phyloP scores from a whole-genome alignment of 2,113 vertebrate species.

The Fulica atra region DNA sequence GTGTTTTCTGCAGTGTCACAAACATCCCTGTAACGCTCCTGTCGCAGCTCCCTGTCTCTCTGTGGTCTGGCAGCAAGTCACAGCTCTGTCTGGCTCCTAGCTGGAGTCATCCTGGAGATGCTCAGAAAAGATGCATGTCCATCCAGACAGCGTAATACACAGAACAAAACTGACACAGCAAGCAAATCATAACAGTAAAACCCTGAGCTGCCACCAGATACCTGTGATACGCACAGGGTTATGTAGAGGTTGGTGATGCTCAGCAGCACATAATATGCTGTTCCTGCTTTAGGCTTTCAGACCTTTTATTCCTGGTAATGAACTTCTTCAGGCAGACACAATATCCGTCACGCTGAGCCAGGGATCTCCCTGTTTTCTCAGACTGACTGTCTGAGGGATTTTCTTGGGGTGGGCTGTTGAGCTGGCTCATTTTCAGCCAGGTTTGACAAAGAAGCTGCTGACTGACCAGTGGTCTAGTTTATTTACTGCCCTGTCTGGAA shows the following conservation, averaged over 20 bases:
- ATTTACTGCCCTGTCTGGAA: neutral
- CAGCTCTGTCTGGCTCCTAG: neutral
- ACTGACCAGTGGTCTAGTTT: neutral
- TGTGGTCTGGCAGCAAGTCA: neutral
- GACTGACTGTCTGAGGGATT: neutral
- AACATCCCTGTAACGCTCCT: rapidly evolving
- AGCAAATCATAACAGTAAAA: neutral
- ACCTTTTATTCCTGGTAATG: neutral
- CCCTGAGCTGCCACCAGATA: neutral
- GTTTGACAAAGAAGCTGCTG: neutral
- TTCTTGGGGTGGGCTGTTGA: neutral
- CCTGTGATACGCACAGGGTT: neutral
- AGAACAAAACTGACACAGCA: neutral
- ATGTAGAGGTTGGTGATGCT: neutral
- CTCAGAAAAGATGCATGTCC: neutral
- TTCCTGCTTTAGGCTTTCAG: neutral
- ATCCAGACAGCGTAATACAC: neutral
- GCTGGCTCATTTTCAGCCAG: neutral
- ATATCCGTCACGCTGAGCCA: neutral
- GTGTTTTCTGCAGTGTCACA: neutral
- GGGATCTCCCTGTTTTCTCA: neutral
- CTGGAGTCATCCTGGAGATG: neutral
- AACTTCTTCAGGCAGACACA: neutral
- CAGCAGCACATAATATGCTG: rapidly evolving
- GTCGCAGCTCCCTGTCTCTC: neutral